A percentile compares a stretch with the other conserved stretches of the same genome.
These are phyloP conservation scores for Chaenodraco wilsoni DNA, from an alignment of 2,797 vertebrate genomes.

Conservation along the genomic window DNA sequence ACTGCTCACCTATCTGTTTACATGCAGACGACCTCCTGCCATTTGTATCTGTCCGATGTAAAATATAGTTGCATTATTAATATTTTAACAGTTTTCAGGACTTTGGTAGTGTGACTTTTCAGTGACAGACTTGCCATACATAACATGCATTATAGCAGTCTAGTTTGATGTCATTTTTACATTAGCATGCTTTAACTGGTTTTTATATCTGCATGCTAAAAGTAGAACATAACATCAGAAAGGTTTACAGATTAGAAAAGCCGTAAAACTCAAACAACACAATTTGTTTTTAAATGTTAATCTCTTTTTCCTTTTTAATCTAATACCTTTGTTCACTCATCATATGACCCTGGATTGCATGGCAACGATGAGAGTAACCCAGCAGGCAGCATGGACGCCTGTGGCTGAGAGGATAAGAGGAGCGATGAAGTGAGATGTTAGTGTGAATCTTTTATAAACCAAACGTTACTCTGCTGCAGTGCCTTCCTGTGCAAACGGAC, in stretches of 20 bases:
- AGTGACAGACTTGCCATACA: not conserved
- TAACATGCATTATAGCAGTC: slow-evolving; percentile 12
- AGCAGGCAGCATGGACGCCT: slow-evolving; percentile 46
- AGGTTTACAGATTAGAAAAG: slow-evolving; percentile 8
- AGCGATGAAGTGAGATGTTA: slow-evolving; percentile 34
- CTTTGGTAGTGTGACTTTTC: slow-evolving; percentile 21
- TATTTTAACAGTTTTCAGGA: slow-evolving; percentile 25
- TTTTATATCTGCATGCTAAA: slow-evolving; percentile 55
- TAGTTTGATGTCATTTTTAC: slow-evolving; percentile 17
- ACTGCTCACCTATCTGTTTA: slow-evolving; percentile 25
- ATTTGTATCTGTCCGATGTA: slow-evolving; percentile 45
- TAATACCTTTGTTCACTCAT: slow-evolving; percentile 1
- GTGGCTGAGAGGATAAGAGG: slow-evolving; percentile 27
- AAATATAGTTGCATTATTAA: slow-evolving; percentile 23
- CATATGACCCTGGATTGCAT: slow-evolving; percentile 27
- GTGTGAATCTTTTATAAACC: slow-evolving; percentile 67
- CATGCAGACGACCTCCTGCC: slow-evolving; percentile 55
- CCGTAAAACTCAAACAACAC: not conserved
- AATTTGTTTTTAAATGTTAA: not conserved
- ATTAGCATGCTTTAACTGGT: slow-evolving; percentile 53
- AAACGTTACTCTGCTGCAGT: slow-evolving; percentile 66
- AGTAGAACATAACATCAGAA: not conserved
- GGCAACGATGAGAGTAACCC: slow-evolving; percentile 24
- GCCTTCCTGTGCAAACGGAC: slow-evolving; percentile 70
- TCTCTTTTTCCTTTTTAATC: not conserved